Evolutionary conservation across 2,113 vertebrate species (phyloP), one percentile per base, ranked within the genome.

Genomic region (Chinchilla lanigera): DNA sequence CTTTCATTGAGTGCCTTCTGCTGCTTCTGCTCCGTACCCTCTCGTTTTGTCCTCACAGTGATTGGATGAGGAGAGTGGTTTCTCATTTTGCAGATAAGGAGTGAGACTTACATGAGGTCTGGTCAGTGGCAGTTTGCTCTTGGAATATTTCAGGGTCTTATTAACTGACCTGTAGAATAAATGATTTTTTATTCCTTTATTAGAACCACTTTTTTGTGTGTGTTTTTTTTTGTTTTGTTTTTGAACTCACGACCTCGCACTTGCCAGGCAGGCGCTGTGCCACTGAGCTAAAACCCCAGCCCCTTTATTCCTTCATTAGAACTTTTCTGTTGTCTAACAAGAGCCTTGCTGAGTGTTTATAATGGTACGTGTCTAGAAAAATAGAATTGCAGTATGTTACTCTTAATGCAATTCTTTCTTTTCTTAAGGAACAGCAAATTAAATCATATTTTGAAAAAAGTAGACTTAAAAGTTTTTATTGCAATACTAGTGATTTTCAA

Each of bases 91-190:
- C 41, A 33, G 61, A 35, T 26, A 54, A 86, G 24, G 73, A 71
- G 26, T 14, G 47, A 65, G 86, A 89, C 63, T 44, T 58, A 22
- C 22, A 3, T 56, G 78, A 73, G 6, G 50, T 78, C 24, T 35
- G 17, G 0, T 71, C 81, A 26, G 44, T 61, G 56, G 14, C 50
- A 75, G 65, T 44, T 93, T 95, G 73, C 78, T 95, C 33, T 95
- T 30, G 69, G 83, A 92, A 80, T 65, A 58, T 86, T 90, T 50
- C 28, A 93, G 67, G 44, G 9, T 94, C 56, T 86, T 77, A 63
- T 47, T 96, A 86, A 82, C 86, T 73, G 58, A 22, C 28, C 44
- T 88, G 7, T 94, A 82, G 41, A 80, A 77, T 89, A 61, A 96
- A 69, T 83, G 92, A 96, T 54, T 81, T 50, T 12, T 41, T 89